Base-by-base conservation (phyloP, 1,140 invertebrate genomes). In the Helicoverpa armigera region DNA sequence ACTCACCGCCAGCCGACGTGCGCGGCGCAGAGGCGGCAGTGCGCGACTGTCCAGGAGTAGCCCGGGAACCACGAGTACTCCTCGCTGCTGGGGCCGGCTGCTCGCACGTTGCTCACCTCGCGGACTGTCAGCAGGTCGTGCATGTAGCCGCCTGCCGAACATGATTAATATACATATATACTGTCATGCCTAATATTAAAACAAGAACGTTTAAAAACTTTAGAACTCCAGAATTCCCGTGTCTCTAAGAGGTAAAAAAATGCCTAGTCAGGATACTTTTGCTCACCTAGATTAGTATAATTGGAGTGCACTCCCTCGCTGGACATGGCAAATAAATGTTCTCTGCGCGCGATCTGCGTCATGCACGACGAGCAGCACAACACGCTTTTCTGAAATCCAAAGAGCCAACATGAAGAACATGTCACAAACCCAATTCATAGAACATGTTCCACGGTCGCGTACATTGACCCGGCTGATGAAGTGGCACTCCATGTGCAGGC, bases 31-130 rank as follows among this genome's bases (percentile, higher is more conserved):
- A 23, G 23, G 23, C 23, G 23, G 23, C 23, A 23, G 23, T 23
- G 13, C 9, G 51, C 96, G 72, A 98, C 96, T 69, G 96, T 97
- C 98, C 98, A 98, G 3, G 96, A 95, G 95, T 96, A 98, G 94
- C 96, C 7, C 96, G 96, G 1, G 96, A 98, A 98, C 98, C 98
- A 98, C 81, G 96, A 97, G 92, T 96, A 97, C 88, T 97, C 96
- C 35, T 43, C 4, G 96, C 96, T 0, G 97, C 97, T 5, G 97
- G 86, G 0, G 89, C 84, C 35, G 35, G 4, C 95, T 94, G 73
- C 94, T 92, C 43, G 96, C 50, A 97, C 88, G 86, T 96, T 96
- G 75, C 91, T 84, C 1, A 96, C 96, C 80, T 95, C 94, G 83
- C 96, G 95, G 31, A 98, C 95, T 48, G 98, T 98, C 43, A 98